Percentiles rank a stretch among this genome's conserved stretches.
phyloP scores from a whole-genome alignment of 2,797 vertebrate species.

The Gobionotothen gibberifrons region DNA sequence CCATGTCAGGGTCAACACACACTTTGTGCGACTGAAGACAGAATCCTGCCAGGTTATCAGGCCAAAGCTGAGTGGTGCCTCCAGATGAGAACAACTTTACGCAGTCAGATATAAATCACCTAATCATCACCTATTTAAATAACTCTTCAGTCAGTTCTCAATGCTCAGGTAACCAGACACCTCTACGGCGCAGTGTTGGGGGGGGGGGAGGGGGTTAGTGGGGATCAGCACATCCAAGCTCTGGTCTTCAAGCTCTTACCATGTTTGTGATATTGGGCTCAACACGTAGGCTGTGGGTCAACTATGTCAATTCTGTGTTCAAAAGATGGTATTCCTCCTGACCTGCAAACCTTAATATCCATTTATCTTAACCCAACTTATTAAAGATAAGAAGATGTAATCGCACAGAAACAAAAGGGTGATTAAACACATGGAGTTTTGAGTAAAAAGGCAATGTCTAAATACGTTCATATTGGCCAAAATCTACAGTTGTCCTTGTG shows the following conservation, averaged over 20 bases:
- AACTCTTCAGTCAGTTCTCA: constrained; percentile 50
- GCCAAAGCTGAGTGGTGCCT: constrained; percentile 6
- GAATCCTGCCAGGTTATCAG: constrained; percentile 34
- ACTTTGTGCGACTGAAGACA: constrained; percentile 29
- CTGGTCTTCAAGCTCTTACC: constrained; percentile 33
- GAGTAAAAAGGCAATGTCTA: not conserved
- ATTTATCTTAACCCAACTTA: not conserved
- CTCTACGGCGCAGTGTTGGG: not conserved
- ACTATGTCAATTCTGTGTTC: constrained; percentile 15
- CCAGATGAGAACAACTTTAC: constrained; percentile 48
- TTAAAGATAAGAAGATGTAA: constrained; percentile 4
- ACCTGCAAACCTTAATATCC: constrained; percentile 13
- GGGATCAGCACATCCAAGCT: constrained; percentile 41
- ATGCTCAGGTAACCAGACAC: constrained; percentile 64
- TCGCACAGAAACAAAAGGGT: not conserved
- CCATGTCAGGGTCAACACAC: constrained; percentile 28
- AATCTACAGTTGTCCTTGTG: not conserved
- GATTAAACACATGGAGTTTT: not conserved
- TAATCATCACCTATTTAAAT: constrained; percentile 63
- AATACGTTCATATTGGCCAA: not conserved
- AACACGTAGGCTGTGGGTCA: constrained; percentile 26
- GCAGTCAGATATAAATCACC: constrained; percentile 52
- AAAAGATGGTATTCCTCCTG: constrained; percentile 6
- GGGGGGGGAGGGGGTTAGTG: constrained; percentile 11
- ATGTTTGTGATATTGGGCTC: constrained; percentile 14